Conservation (phyloP, 2,113 vertebrate genomes). For the Hystrix cristata region DNA sequence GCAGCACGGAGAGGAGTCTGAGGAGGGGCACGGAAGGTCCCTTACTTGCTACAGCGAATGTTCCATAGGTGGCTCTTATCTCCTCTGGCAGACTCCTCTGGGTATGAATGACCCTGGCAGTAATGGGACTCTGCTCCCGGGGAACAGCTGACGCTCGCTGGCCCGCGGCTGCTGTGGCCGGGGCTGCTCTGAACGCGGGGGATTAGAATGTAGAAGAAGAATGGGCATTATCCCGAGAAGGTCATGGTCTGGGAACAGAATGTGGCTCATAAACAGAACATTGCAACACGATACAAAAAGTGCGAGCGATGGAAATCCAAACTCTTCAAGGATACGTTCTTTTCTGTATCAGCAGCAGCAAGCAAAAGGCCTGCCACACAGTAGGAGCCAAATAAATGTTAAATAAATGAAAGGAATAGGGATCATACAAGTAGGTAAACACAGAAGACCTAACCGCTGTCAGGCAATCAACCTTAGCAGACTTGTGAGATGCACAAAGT, state of each 20-base stretch:
- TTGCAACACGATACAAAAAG: background rate
- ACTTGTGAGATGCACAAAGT: background rate
- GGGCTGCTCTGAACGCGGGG: background rate
- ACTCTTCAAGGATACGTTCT: background rate
- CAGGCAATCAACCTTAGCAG: background rate
- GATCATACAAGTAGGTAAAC: background rate
- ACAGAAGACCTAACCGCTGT: background rate
- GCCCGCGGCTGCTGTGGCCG: background rate
- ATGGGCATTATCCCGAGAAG: background rate
- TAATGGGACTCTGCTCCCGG: background rate
- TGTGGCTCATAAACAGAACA: background rate
- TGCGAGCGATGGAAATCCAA: background rate
- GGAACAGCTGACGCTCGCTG: slow-evolving; percentile 10
- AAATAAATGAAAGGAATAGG: background rate
- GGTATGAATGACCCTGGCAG: slow-evolving; percentile 31
- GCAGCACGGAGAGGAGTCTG: background rate
- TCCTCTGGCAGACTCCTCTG: background rate
- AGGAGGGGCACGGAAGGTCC: background rate
- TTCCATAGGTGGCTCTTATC: background rate
- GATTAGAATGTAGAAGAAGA: slow-evolving; percentile 17
- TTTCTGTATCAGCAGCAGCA: background rate
- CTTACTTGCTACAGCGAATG: background rate
- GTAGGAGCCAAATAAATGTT: background rate
- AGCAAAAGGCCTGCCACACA: background rate
- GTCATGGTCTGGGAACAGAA: background rate